Evolutionary conservation across 1,140 invertebrate genomes (phyloP).

Genomic region (Zaprionus lachaisei): DNA sequence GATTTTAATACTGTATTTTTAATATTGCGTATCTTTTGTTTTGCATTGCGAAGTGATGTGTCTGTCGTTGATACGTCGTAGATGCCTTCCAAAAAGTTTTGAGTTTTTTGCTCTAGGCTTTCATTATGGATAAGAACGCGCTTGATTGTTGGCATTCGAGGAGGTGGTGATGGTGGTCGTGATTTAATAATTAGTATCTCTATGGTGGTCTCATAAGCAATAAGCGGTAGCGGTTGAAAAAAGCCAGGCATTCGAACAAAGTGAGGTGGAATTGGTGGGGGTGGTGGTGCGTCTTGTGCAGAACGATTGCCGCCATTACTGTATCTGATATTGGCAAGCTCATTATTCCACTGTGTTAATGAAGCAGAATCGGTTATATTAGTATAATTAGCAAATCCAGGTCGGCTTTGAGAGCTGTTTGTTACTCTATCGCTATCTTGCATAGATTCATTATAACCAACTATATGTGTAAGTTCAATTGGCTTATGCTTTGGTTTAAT

Average conservation of each 20-base stretch:
- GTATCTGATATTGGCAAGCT: conserved; percentile 62
- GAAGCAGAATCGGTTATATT: conserved; percentile 79
- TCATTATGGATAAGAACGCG: conserved; percentile 80
- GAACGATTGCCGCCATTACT: conserved; percentile 42
- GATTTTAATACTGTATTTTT: conserved; percentile 82
- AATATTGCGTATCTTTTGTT: conserved; percentile 81
- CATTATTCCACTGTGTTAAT: conserved; percentile 78
- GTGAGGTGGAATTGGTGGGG: conserved; percentile 76
- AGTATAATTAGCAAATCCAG: conserved; percentile 51
- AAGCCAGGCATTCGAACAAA: conserved; percentile 82
- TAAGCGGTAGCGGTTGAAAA: conserved; percentile 82
- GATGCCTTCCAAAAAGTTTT: conserved; percentile 82
- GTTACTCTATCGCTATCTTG: conserved; percentile 57
- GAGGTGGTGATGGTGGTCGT: conserved; percentile 75
- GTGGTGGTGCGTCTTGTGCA: conserved; percentile 64
- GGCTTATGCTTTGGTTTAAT: conserved; percentile 64
- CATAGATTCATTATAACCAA: conserved; percentile 73
- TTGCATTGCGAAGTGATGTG: conserved; percentile 79
- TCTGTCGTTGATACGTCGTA: conserved; percentile 73
- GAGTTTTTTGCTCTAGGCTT: conserved; percentile 79
- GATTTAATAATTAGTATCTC: conserved; percentile 81
- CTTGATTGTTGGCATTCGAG: conserved; percentile 72
- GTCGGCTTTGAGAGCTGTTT: conserved; percentile 47
- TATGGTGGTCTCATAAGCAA: conserved; percentile 82
- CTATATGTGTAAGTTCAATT: conserved; percentile 69